Evolutionary conservation across 2,113 vertebrate genomes (phyloP), one percentile per base, ranked within the genome.

Genomic region (Coryphaenoides rupestris): DNA sequence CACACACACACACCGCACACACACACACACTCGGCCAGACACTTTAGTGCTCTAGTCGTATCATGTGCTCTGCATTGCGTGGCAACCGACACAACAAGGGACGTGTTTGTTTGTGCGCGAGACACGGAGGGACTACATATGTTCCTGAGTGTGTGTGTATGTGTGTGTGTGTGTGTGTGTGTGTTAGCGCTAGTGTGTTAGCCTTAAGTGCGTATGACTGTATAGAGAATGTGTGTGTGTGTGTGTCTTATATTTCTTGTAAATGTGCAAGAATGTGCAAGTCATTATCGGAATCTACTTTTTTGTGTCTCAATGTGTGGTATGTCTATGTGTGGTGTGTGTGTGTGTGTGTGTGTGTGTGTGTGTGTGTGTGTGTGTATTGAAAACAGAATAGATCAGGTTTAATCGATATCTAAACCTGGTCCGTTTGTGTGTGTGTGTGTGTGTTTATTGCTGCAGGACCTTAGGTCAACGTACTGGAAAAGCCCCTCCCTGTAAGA

Each of bases 31-130:
- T 71, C 76, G 87, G 79, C 85, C 83, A 76, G 76, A 76, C 21
- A 68, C 84, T 84, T 88, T 87, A 89, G 84, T 89, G 72, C 75
- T 73, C 72, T 50, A 86, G 84, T 85, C 62, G 56, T 86, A 85
- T 89, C 81, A 87, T 79, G 79, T 86, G 86, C 77, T 82, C 62
- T 67, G 84, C 62, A 62, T 83, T 75, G 74, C 76, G 66, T 70
- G 73, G 68, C 7, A 40, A 69, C 68, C 68, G 66, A 65, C 23
- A 63, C 75, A 86, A 84, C 76, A 45, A 54, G 71, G 75, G 70
- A 78, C 45, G 17, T 72, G 52, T 63, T 53, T 55, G 63, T 49
- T 1, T 15, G 28, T 76, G 55, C 3, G 28, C 10, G 28, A 4
- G 28, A 33, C 5, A 10, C 28, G 28, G 28, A 7, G 28, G 28